Percentiles rank a stretch among this genome's conserved stretches.
Conservation (phyloP, 2,113 vertebrate genomes). For the Eretmochelys imbricata region DNA sequence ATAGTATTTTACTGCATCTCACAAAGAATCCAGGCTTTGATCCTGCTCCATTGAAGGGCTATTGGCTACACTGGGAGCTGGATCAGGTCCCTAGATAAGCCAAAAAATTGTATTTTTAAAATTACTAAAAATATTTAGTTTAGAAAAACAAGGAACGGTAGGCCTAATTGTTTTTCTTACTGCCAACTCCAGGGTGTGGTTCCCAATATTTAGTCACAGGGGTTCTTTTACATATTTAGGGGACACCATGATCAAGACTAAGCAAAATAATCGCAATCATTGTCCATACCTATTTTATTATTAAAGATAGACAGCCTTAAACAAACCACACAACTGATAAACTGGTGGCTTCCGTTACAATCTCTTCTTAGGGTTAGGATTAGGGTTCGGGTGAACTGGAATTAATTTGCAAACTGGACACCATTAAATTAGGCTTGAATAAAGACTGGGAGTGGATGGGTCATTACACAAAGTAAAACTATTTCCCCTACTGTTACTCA, state of each 20-base stretch:
- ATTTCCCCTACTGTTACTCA: no score
- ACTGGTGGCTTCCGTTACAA: neutral
- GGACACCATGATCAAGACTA: neutral
- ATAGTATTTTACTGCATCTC: neutral
- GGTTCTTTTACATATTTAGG: neutral
- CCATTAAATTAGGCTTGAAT: no score
- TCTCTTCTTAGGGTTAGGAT: neutral
- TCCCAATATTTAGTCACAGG: neutral
- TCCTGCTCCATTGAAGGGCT: neutral
- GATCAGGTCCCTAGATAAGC: neutral
- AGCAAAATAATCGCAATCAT: neutral
- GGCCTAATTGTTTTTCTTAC: neutral
- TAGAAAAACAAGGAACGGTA: neutral
- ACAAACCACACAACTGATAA: neutral
- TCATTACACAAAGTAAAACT: no score
- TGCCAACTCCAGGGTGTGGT: neutral
- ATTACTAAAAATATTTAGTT: neutral
- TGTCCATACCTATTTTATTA: neutral
- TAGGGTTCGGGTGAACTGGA: no score
- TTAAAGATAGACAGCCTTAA: neutral
- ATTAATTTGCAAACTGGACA: no score
- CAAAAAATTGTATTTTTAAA: neutral
- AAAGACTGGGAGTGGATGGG: no score
- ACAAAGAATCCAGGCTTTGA: neutral
- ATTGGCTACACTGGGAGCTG: neutral